phyloP scores from a whole-genome alignment of 2,888 invertebrate species.

The Apeira syringaria region DNA sequence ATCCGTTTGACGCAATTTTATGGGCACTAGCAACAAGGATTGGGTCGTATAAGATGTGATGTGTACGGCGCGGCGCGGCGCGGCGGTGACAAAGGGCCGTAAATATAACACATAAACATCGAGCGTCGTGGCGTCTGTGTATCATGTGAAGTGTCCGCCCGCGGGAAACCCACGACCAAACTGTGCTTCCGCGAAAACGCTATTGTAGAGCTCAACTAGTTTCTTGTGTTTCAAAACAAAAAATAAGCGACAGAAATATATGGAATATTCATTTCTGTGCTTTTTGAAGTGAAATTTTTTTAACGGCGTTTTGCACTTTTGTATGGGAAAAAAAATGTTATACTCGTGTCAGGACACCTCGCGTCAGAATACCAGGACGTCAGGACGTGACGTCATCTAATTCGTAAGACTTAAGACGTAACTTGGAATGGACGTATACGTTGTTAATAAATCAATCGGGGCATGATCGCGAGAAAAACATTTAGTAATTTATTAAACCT shows the following conservation, averaged over 20 bases:
- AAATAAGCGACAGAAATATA: slow-evolving; percentile 1
- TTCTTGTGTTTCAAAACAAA: slow-evolving; percentile 9
- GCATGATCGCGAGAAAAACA: no score
- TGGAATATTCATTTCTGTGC: no score
- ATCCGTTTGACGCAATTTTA: slow-evolving; percentile 27
- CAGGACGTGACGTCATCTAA: no score
- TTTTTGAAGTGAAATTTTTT: no score
- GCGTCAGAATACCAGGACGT: no score
- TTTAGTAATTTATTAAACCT: no score
- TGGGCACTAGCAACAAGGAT: slow-evolving; percentile 21
- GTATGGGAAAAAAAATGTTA: no score
- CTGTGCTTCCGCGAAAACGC: not conserved
- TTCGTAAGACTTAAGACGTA: no score
- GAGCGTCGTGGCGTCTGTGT: slow-evolving; percentile 2
- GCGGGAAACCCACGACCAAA: not conserved
- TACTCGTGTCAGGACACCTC: no score
- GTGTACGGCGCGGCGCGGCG: slow-evolving; percentile 17
- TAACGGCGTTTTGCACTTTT: no score
- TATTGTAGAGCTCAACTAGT: not conserved
- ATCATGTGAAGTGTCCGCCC: not conserved
- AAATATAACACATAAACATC: slow-evolving; percentile 22
- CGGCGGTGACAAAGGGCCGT: slow-evolving; percentile 9
- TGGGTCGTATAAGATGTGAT: slow-evolving; percentile 23
- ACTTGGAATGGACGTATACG: no score
- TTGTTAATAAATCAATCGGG: no score